Evolutionary conservation across 2,797 vertebrate species (phyloP), one percentile per base, ranked within the genome.

Genomic region (Liparis tanakae): DNA sequence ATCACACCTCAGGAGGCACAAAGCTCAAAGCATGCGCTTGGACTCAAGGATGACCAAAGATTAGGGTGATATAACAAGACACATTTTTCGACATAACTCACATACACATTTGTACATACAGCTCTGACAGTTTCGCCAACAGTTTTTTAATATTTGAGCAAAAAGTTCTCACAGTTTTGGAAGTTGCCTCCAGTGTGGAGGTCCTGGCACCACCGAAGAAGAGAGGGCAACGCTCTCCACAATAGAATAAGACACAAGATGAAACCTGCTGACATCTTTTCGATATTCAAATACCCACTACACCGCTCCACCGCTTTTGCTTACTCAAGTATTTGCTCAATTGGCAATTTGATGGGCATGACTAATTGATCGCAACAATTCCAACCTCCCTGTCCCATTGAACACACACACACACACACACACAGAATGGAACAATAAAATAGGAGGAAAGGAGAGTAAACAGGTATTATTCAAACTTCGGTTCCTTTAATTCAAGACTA

Each of bases 401-500:
- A 48, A 44, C 14, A 62, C 58, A 56, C 13, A 56, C n/a, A 62
- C 53, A 51, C 20, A 66, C 33, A 30, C 10, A 37, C 1, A 7
- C 0, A 20, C 10, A 20, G 17, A 20, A 55, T 34, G 53, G 66
- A 79, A 68, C 64, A 43, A 44, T 18, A 68, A 54, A 73, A 56
- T 25, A 7, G 39, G 5, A 22, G 5, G 30, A 43, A 15, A 51
- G 30, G 5, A 17, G 9, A 66, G 53, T 36, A 65, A 85, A 83
- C 46, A 50, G 77, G n/a, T 18, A 63, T 81, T 81, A 74, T 85
- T 81, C 53, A 75, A 34, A 2, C 41, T 0, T 44, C 22, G 36
- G 8, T 67, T 69, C 33, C 10, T 72, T 70, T 39, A 41, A 57
- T 51, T 65, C 22, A 50, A 76, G 53, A 72, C 22, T 8, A n/a